Conservation (phyloP, 2,888 invertebrate genomes). For the Eupithecia exiguata region DNA sequence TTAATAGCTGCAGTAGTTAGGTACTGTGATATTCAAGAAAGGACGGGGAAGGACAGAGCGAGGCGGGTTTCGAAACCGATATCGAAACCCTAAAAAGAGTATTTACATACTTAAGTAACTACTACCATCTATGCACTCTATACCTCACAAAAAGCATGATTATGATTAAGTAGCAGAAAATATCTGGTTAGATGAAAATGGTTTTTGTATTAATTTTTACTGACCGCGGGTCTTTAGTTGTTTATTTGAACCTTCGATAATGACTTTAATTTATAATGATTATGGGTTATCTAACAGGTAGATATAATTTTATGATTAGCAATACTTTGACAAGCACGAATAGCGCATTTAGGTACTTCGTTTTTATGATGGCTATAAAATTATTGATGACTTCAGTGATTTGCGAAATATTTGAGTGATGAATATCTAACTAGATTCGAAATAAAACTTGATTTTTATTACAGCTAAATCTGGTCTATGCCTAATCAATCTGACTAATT, state of each 20-base stretch:
- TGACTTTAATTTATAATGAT: not conserved
- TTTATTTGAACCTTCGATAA: not conserved
- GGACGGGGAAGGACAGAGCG: no score
- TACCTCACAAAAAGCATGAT: not conserved
- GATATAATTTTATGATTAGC: not conserved
- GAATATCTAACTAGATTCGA: not conserved
- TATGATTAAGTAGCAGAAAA: not conserved
- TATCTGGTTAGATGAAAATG: not conserved
- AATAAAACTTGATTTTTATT: not conserved
- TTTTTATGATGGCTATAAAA: slow-evolving; percentile 5
- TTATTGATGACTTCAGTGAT: not conserved
- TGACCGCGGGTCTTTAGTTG: not conserved
- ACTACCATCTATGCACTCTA: not conserved
- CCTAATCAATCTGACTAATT: not conserved
- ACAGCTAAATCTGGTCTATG: not conserved
- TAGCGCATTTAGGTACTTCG: not conserved
- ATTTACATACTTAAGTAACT: not conserved
- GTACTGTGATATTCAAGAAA: no score
- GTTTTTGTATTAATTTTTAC: not conserved
- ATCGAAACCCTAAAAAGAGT: no score
- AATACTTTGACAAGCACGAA: not conserved
- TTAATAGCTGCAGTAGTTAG: no score
- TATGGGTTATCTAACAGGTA: slow-evolving; percentile 7
- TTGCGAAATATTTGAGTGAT: slow-evolving; percentile 8
- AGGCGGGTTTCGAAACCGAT: no score